Base-by-base conservation (phyloP, 2,888 invertebrate species). In the Orthosia incerta region DNA sequence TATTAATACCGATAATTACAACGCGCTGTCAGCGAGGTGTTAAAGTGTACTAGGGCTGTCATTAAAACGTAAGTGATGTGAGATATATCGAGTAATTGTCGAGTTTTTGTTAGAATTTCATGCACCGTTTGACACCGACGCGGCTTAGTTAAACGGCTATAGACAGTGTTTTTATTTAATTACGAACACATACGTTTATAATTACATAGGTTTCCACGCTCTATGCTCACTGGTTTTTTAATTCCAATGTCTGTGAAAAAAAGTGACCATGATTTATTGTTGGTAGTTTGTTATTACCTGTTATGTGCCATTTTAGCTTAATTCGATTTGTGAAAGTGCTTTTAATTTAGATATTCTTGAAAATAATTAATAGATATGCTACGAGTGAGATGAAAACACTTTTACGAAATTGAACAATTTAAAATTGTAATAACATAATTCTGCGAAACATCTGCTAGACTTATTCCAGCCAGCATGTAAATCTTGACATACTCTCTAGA, bases 81-180 rank as follows among this genome's bases (percentile, higher is more conserved):
- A 75, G 79, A 88, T 82, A 83, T 80, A 82, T 77, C 81, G 81
- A 79, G 88, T 92, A 91, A 91, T 91, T 91, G 89, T 89, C 80
- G 80, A 80, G 86, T 94, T 93, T 93, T 93, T 91, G 89, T 91
- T 85, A 87, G 77, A 88, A 93, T 95, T 94, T 93, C 92, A 94
- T 89, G 94, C 91, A 79, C 87, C 86, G 93, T 86, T 92, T 89
- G 86, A 82, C 86, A 73, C 84, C 80, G 86, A 82, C 80, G 78
- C 78, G 78, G 78, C 83, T 86, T 84, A 79, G 66, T 60, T 76
- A 82, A 80, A 87, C 71, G 59, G 31, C 50, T 63, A 57, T 57
- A 59, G 18, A 62, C 67, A 67, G 46, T 65, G 56, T 80, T 80
- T 76, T 82, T 78, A 70, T 82, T 86, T 84, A 86, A 86, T 86